These are phyloP conservation scores for Thymelicus sylvestris DNA, from an alignment of 2,888 invertebrate species.

Conservation along the genomic window DNA sequence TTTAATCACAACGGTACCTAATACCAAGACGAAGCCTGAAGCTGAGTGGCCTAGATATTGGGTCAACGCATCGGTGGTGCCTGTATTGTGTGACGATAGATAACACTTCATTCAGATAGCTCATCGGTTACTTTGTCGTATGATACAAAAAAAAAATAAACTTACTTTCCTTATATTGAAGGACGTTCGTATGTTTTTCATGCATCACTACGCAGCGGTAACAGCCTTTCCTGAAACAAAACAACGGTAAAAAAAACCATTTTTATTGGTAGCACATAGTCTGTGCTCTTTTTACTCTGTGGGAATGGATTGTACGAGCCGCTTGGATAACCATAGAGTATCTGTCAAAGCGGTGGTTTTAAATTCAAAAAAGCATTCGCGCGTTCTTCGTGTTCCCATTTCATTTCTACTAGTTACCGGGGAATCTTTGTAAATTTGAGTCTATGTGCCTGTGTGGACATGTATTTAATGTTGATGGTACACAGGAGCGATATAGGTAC, in stretches of 20 bases:
- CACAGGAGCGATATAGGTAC: no score
- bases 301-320: neutral
- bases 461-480: neutral
- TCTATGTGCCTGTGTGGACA: neutral
- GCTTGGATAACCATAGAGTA: slow-evolving; percentile 6
- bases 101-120: no score
- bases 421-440: neutral
- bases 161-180: slow-evolving; percentile 99
- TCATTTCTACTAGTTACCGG: neutral
- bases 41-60: no score
- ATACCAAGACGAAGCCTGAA: no score
- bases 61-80: no score
- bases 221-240: slow-evolving; percentile 92
- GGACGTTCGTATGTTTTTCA: slow-evolving; percentile 96
- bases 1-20: no score
- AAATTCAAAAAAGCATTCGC: slow-evolving; percentile 5
- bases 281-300: neutral
- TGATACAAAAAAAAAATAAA: slow-evolving; percentile 51
- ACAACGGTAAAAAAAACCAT: neutral
- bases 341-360: neutral
- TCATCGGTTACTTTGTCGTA: no score
- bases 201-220: slow-evolving; percentile 98
- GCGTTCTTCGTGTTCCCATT: neutral
- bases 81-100: no score
- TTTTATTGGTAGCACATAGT: neutral